Base-by-base conservation (phyloP, 2,797 vertebrate genomes). In the Coregonus sp. region DNA sequence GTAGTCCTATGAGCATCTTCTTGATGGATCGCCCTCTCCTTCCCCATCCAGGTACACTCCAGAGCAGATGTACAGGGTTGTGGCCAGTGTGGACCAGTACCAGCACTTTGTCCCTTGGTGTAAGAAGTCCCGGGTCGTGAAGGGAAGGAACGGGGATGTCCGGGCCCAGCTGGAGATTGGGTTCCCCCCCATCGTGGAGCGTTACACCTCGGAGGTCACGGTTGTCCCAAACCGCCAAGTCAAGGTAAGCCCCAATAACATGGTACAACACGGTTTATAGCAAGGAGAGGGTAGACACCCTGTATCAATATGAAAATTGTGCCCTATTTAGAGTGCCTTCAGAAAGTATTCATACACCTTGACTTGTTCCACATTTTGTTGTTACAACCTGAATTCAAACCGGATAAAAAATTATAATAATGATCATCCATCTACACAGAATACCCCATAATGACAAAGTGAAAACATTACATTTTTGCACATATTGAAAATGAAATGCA, bases 21-120 rank as follows among this genome's bases (percentile, higher is more conserved):
- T 56, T 56, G 16, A n/a, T 56, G 3, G 52, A n/a, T 16, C 52
- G 4, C 52, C 18, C 18, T 56, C 52, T 56, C 52, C 52, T 56
- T 56, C 52, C 16, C 16, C 15, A 47, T 18, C 52, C 84, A 96
- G 95, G 77, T 96, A 91, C 79, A 89, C 93, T 16, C 83, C 90
- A 6, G 91, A 94, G 76, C 94, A 96, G 85, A 94, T 96, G 83
- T 96, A 93, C 84, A 84, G 68, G 0, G 79, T 96, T 47, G 94
- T 96, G 75, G 90, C 93, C 5, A 82, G 79, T 16, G 93, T 96
- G 75, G 92, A 93, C 33, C 87, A 93, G 74, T 96, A 96, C 89
- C 90, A 91, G 75, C 76, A 92, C 47, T 96, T 96, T 82, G 95
- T 96, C 33, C 95, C 95, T 25, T 96, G 95, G 95, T 96, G 95